Base-by-base conservation (phyloP, 1,140 invertebrate species). In the Sycophaga agraensis region DNA sequence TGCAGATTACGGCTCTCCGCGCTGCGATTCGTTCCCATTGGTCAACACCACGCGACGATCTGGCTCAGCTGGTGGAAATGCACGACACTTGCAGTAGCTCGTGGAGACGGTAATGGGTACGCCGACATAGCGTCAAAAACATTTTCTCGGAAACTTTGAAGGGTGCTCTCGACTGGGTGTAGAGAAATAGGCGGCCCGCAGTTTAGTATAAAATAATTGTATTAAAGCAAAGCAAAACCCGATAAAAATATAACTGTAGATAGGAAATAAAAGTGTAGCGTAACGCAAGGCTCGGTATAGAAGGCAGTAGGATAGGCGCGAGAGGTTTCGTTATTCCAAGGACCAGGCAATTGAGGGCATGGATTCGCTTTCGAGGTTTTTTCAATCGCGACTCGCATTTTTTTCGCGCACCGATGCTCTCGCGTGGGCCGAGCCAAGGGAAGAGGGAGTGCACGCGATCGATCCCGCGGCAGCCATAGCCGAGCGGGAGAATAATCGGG, bases 291-390 rank as follows among this genome's bases (percentile, higher is more conserved):
- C 35, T 40, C 19, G 19, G 9, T 35, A n/a, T n/a, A n/a, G n/a
- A n/a, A n/a, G n/a, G n/a, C n/a, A n/a, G n/a, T n/a, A n/a, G n/a
- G n/a, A n/a, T n/a, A n/a, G n/a, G n/a, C n/a, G 40, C 21, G 24
- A 28, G 19, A 26, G 24, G 39, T 48, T 56, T 62, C 59, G 43
- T 56, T 56, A 56, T 48, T 49, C 45, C 59, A 56, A 62, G 59
- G 59, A 62, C 51, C 59, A n/a, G n/a, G n/a, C n/a, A 62, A 62
- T 50, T 50, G 35, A 40, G 59, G 59, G 59, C 53, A 62, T 62
- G 26, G 19, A 62, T 49, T 62, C 39, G 51, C 53, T 62, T 62
- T 56, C 31, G 59, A 61, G 59, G 50, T 56, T 56, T 56, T 50
- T 53, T 62, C 51, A 31, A 50, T 50, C 6, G 59, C 45, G 45